Evolutionary conservation across 2,888 invertebrate genomes (phyloP), one percentile per base, ranked within the genome.

Genomic region (Chrysopilus asiliformis): DNA sequence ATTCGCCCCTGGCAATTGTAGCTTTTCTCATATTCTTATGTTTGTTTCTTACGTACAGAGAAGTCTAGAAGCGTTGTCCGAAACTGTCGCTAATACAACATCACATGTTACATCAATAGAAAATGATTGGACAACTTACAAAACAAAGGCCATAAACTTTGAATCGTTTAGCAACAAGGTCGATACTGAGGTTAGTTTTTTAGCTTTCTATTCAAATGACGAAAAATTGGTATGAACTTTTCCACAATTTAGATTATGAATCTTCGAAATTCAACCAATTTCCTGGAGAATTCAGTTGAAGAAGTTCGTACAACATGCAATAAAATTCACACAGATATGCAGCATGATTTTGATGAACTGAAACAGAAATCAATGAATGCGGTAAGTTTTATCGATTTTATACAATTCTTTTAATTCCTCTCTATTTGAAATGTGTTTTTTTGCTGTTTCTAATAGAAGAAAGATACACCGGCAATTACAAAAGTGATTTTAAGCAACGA

Each of bases 21-120:
- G n/a, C n/a, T n/a, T n/a, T n/a, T n/a, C n/a, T n/a, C n/a, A n/a
- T n/a, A n/a, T n/a, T n/a, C n/a, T n/a, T n/a, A n/a, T n/a, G n/a
- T n/a, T 34, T 18, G 16, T 27, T 19, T 32, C 13, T 39, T 33
- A 38, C 26, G 44, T 45, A 3, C 31, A 60, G 59, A 49, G 49
- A 18, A 53, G 53, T 43, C 42, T 60, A 34, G 55, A 57, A 40
- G 56, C 53, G 20, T 45, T 59, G 33, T 45, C 53, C 36, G 60
- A 60, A 46, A 52, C 51, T 22, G 50, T 51, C 35, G 53, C 55
- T 35, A 60, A 61, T 38, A 53, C 57, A 39, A 56, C 57, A 26
- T 56, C 60, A 10, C 60, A 57, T 43, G 55, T 61, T 1, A 50
- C 52, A 36, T 58, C 60, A 3, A 49, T 61, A 34, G 54, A 57